Evolutionary conservation across 2,113 vertebrate genomes (phyloP), one percentile per base, ranked within the genome.

Genomic region (Lynx canadensis): DNA sequence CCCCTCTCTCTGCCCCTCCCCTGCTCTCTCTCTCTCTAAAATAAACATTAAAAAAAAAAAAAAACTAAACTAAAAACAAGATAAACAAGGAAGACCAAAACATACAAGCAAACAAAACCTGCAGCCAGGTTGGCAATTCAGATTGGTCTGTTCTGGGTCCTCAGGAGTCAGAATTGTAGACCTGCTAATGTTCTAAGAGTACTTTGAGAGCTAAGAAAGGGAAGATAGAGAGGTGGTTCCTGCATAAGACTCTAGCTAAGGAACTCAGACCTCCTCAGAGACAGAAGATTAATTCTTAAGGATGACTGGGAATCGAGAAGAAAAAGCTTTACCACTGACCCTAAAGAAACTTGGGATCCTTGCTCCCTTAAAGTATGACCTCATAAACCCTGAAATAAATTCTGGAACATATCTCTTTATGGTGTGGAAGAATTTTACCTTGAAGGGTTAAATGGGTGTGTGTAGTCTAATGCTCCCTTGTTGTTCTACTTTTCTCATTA

Each of bases 371-470:
- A 71, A 50, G 25, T 95, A 86, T 76, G 57, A 48, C 14, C 2
- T 95, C 25, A 60, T 45, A 96, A 73, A 87, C n/a, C 19, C 38
- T 96, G 55, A 68, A 84, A 66, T 78, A 84, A 93, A 91, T 83
- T 41, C 83, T 29, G 23, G 87, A 33, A 41, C 94, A 89, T 1
- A 71, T 76, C 4, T 96, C 13, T 38, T 66, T 88, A 66, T 11
- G 63, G 55, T 21, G 60, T 41, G 84, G 50, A 31, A 95, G 41
- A 83, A 71, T 52, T 60, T 78, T 50, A 23, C 63, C 92, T 89
- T 41, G 63, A 83, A 81, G 87, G 29, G 21, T 84, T 87, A 81
- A 93, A 71, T 65, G 36, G 8, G 21, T 68, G 0, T 36, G 10
- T 52, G 21, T 31, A 45, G 7, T 57, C 15, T 71, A 74, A 85